phyloP scores from a whole-genome alignment of 2,113 vertebrate species.

The human (Homo sapiens) region DNA sequence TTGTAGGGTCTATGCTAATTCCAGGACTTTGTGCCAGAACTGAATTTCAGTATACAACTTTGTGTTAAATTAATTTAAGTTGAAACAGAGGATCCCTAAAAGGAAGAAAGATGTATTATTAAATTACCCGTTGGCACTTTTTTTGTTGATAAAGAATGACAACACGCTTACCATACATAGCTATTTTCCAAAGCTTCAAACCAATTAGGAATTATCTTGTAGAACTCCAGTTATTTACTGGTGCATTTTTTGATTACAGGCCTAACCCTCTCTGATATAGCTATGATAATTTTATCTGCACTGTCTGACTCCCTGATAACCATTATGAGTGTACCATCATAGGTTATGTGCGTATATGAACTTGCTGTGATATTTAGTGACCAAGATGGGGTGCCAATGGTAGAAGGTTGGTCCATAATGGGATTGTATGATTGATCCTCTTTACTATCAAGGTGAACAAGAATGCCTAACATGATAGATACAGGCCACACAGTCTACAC shows the following conservation, averaged over 20 bases:
- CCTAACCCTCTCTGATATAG: not conserved
- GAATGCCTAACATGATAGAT: not conserved
- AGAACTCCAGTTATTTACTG: not conserved
- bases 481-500: not conserved
- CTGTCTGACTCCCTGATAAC: not conserved
- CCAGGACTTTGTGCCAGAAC: not conserved
- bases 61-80: not conserved
- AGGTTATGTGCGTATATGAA: not conserved
- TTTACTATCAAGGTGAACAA: not conserved
- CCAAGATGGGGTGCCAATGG: not conserved
- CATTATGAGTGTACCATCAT: no score
- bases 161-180: not conserved
- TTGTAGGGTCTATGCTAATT: not conserved
- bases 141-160: not conserved
- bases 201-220: not conserved
- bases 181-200: not conserved
- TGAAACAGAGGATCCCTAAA: not conserved
- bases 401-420: not conserved
- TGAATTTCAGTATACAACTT: not conserved
- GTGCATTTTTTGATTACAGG: not conserved
- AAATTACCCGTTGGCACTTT: not conserved
- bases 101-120: not conserved
- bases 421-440: not conserved
- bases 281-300: not conserved
- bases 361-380: not conserved